Evolutionary conservation across 2,888 invertebrate species (phyloP).

Genomic region (Dastarcus helophoroides): DNA sequence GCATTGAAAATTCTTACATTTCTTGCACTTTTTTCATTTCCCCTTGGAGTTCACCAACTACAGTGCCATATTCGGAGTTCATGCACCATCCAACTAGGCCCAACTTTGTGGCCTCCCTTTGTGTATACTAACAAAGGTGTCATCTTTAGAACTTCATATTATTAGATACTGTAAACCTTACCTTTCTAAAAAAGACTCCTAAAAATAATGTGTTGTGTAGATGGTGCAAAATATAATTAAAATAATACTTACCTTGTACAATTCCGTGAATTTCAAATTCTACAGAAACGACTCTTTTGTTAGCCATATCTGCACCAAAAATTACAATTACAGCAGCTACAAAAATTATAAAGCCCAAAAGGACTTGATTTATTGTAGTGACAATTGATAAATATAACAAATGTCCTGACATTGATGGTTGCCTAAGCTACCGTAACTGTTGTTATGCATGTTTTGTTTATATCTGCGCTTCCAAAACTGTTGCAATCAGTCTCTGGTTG

Average conservation of each 20-base stretch:
- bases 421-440: too few species aligned
- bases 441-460: too few species aligned
- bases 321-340: too few species aligned
- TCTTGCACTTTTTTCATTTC: constrained; percentile 43
- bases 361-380: too few species aligned
- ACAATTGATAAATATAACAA: too few species aligned
- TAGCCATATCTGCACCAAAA: too few species aligned
- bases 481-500: too few species aligned
- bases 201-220: constrained; percentile 6
- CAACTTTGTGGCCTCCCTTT: constrained; percentile 50
- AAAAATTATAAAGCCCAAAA: too few species aligned
- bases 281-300: constrained; percentile 23
- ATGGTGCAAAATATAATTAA: constrained; percentile 2
- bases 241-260: constrained; percentile 50
- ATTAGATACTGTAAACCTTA: constrained; percentile 23
- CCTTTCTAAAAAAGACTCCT: constrained; percentile 54
- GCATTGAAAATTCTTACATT: constrained; percentile 40
- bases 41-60: constrained; percentile 57
- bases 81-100: constrained; percentile 61
- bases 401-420: too few species aligned
- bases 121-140: constrained; percentile 46
- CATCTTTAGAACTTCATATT: constrained; percentile 2
- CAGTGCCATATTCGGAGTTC: constrained; percentile 57
- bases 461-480: too few species aligned
- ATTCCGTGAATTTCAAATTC: constrained; percentile 51